phyloP scores from a whole-genome alignment of 2,113 vertebrate species.

The Pholis gunnellus region DNA sequence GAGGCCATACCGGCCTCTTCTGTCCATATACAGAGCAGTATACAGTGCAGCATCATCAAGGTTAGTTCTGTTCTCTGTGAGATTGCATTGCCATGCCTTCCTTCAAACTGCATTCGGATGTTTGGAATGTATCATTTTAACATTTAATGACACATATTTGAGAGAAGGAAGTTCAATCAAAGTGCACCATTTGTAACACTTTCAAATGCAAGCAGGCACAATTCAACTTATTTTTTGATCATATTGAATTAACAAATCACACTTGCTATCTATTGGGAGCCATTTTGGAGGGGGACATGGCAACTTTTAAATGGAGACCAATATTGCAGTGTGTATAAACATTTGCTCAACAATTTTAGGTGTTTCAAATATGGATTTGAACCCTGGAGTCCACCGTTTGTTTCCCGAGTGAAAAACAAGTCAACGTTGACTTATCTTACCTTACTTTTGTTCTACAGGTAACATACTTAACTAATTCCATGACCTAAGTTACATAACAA shows the following conservation, averaged over 20 bases:
- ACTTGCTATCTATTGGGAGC: neutral
- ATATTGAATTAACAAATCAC: neutral
- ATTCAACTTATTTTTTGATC: neutral
- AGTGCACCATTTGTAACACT: neutral
- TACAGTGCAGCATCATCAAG: neutral
- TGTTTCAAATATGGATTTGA: too few relatives aligned
- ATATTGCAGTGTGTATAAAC: too few relatives aligned
- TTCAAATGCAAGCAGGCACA: neutral
- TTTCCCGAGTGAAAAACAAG: too few relatives aligned
- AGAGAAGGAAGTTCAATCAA: neutral
- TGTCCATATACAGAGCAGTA: neutral
- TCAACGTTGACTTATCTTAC: too few relatives aligned
- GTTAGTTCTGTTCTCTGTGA: neutral
- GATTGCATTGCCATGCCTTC: neutral
- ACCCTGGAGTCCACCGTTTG: too few relatives aligned
- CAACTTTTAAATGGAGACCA: too few relatives aligned
- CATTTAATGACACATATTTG: neutral
- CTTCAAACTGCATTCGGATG: neutral
- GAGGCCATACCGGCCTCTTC: neutral
- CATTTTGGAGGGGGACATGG: too few relatives aligned
- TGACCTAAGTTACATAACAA: too few relatives aligned
- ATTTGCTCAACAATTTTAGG: neutral
- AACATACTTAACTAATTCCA: too few relatives aligned
- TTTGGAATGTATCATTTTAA: neutral
- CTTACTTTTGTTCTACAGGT: too few relatives aligned